phyloP scores from a whole-genome alignment of 2,113 vertebrate species.

The Callopanchax toddi region DNA sequence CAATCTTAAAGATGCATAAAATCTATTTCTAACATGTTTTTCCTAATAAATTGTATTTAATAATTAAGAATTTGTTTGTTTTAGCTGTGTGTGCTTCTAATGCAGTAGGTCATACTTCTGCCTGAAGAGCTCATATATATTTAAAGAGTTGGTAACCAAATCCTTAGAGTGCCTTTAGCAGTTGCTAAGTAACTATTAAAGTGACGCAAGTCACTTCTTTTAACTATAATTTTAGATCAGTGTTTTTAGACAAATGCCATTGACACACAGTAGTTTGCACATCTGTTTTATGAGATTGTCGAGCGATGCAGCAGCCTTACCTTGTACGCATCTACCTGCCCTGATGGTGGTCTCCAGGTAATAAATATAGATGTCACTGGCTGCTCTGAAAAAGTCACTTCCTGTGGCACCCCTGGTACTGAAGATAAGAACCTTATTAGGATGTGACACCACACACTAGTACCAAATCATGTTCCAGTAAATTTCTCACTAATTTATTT shows the following conservation, averaged over 20 bases:
- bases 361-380: conserved; percentile 80
- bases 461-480: not conserved
- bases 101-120: conserved; percentile 68
- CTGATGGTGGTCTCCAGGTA: conserved; percentile 82
- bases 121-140: conserved; percentile 84
- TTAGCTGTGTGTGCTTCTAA: conserved; percentile 14
- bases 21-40: too few relatives aligned
- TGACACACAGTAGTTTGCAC: too few relatives aligned
- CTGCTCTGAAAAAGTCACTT: conserved; percentile 80
- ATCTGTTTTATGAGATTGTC: not conserved
- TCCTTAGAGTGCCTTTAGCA: conserved; percentile 75
- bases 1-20: too few relatives aligned
- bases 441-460: conserved; percentile 2
- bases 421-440: conserved; percentile 57
- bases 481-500: not conserved
- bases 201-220: conserved; percentile 51
- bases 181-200: conserved; percentile 81
- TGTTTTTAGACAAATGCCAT: not conserved
- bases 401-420: conserved; percentile 83
- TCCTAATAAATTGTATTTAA: too few relatives aligned
- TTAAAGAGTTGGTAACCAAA: conserved; percentile 89
- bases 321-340: conserved; percentile 84
- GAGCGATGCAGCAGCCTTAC: conserved; percentile 62
- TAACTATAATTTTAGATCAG: conserved; percentile 25
- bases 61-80: too few relatives aligned